A percentile compares a stretch with the other conserved stretches of the same genome.
Conservation (phyloP, 2,888 invertebrate genomes). For the Apamea monoglypha region DNA sequence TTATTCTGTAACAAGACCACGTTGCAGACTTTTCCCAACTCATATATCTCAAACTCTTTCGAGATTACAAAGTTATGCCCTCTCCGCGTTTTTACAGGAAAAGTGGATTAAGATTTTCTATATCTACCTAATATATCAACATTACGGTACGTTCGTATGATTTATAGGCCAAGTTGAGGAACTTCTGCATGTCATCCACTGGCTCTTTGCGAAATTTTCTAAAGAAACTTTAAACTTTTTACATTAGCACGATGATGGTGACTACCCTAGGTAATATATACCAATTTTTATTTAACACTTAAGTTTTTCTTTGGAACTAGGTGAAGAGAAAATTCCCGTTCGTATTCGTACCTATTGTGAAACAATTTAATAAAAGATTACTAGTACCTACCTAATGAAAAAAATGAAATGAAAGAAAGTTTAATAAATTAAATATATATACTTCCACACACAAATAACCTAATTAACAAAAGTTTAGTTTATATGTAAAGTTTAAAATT, state of each 20-base stretch:
- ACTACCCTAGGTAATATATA: slow-evolving; percentile 66
- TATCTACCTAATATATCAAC: slow-evolving; percentile 86
- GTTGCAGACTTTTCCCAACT: slow-evolving; percentile 74
- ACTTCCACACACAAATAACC: too few species aligned
- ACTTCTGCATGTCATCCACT: slow-evolving; percentile 88
- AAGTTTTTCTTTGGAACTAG: slow-evolving; percentile 21
- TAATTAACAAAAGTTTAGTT: too few species aligned
- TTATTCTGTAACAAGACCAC: slow-evolving; percentile 67
- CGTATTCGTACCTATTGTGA: not conserved
- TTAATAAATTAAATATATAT: not conserved
- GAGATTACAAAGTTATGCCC: slow-evolving; percentile 82
- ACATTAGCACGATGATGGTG: slow-evolving; percentile 82
- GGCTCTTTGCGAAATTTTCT: slow-evolving; percentile 83
- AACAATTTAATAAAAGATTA: not conserved
- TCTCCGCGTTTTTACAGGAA: slow-evolving; percentile 83
- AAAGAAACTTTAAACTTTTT: slow-evolving; percentile 87
- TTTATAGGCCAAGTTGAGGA: slow-evolving; percentile 87
- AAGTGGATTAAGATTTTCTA: slow-evolving; percentile 88
- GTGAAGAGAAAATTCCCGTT: not conserved
- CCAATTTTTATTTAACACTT: slow-evolving; percentile 54
- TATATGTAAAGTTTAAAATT: too few species aligned
- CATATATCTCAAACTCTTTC: slow-evolving; percentile 82
- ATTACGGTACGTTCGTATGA: slow-evolving; percentile 85
- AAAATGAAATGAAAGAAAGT: not conserved
- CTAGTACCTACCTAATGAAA: not conserved